These are phyloP conservation scores for Myotis findleyi DNA, from an alignment of 2,797 vertebrate species.

Conservation along the genomic window DNA sequence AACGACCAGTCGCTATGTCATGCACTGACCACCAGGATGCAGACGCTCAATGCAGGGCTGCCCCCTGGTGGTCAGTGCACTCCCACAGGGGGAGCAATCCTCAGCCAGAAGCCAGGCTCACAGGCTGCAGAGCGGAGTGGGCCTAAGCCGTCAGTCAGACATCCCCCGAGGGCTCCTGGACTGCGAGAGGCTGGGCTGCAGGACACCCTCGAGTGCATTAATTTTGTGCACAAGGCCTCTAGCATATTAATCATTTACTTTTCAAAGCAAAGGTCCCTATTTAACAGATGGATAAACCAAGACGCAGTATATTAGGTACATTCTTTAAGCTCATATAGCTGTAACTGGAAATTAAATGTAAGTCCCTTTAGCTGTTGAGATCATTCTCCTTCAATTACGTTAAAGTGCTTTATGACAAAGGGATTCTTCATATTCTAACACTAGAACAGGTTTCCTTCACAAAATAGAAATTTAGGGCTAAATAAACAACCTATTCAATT, in stretches of 20 bases:
- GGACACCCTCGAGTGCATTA: too few relatives aligned
- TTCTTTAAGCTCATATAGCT: neutral
- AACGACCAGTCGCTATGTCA: too few relatives aligned
- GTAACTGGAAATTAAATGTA: neutral
- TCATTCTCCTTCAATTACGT: neutral
- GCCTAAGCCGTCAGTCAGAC: too few relatives aligned
- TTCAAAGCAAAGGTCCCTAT: neutral
- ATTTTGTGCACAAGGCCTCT: too few relatives aligned
- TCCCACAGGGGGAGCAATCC: too few relatives aligned
- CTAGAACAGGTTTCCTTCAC: neutral
- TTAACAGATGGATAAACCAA: neutral
- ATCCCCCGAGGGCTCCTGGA: too few relatives aligned
- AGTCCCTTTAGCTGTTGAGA: neutral
- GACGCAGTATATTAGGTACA: neutral
- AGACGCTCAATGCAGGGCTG: too few relatives aligned
- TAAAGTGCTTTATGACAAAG: neutral
- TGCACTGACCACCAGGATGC: too few relatives aligned
- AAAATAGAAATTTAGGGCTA: neutral
- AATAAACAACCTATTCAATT: neutral
- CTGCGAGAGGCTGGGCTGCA: too few relatives aligned
- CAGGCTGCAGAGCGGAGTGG: too few relatives aligned
- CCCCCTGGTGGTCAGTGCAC: too few relatives aligned
- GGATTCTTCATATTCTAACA: neutral
- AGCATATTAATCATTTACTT: neutral
- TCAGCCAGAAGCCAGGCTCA: too few relatives aligned